Evolutionary conservation across 2,113 vertebrate species (phyloP).

Genomic region (Cacatua alba): DNA sequence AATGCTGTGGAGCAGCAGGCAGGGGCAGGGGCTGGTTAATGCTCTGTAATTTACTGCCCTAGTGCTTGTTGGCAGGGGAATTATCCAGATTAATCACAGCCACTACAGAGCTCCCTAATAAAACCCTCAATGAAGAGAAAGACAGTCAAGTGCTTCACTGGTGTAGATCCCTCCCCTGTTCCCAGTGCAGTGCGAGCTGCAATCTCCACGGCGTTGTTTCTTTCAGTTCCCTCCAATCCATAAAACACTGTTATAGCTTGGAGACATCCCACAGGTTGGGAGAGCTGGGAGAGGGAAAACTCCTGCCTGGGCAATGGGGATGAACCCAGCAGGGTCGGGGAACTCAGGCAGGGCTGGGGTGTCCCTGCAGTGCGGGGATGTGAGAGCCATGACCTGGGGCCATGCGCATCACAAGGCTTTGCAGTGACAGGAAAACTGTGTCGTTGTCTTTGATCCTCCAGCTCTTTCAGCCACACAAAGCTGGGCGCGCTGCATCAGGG

Average conservation of each 20-base stretch:
- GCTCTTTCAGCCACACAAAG: not conserved
- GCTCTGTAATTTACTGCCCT: not conserved
- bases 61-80: not conserved
- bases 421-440: not conserved
- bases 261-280: not conserved
- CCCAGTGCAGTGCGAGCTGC: not conserved
- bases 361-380: not conserved
- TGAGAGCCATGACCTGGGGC: not conserved
- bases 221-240: not conserved
- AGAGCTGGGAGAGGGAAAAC: not conserved
- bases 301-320: not conserved
- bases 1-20: not conserved
- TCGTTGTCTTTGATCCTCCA: not conserved
- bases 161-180: not conserved
- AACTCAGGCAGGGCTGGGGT: not conserved
- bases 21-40: not conserved
- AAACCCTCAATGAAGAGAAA: not conserved
- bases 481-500: not conserved
- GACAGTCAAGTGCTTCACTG: not conserved
- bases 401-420: not conserved
- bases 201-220: not conserved
- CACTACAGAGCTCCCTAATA: not conserved
- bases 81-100: constrained; percentile 23
- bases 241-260: not conserved
- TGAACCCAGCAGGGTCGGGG: not conserved